Evolutionary conservation across 2,797 vertebrate species (phyloP), one percentile per base, ranked within the genome.

Genomic region (Falco cherrug): DNA sequence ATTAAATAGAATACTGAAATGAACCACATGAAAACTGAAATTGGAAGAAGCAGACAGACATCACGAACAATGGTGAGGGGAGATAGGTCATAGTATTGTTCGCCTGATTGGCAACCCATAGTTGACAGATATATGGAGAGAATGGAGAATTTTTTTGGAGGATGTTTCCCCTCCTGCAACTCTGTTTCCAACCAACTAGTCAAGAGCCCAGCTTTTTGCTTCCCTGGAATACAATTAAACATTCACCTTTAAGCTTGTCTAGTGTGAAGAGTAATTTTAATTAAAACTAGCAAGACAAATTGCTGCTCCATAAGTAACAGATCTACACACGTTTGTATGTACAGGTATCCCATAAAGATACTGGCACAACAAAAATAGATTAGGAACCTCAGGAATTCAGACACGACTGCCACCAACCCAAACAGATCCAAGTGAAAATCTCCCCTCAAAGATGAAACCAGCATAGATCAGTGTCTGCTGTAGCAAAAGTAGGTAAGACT

Each of bases 81-180:
- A 94, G 21, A 76, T 0, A 56, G 11, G 8, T 63, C 45, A 63
- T 2, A 41, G 39, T 12, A 35, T 2, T 60, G n/a, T 29, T 87
- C 50, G 29, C 26, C 16, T 47, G 35, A 74, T 3, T 20, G 39
- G 24, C 15, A 21, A 1, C 0, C 0, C 9, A 70, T 1, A 0
- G 24, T 20, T 88, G 24, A 3, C 51, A 69, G 15, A 43, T 71
- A 87, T 39, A 39, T 39, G 39, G 39, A 39, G 39, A 39, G 39
- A 39, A 39, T 11, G 11, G 39, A 39, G 39, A 39, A 39, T 39
- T 39, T 39, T 39, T 39, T 39, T 39, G 11, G 39, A 39, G 39
- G 11, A 39, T 39, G 39, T 51, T 28, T 59, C 24, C 33, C 43
- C 29, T 90, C 24, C 21, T 54, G 18, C 22, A 64, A 45, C 18